Evolutionary conservation across 2,888 invertebrate species (phyloP).

Genomic region (Calameuta pallipes): DNA sequence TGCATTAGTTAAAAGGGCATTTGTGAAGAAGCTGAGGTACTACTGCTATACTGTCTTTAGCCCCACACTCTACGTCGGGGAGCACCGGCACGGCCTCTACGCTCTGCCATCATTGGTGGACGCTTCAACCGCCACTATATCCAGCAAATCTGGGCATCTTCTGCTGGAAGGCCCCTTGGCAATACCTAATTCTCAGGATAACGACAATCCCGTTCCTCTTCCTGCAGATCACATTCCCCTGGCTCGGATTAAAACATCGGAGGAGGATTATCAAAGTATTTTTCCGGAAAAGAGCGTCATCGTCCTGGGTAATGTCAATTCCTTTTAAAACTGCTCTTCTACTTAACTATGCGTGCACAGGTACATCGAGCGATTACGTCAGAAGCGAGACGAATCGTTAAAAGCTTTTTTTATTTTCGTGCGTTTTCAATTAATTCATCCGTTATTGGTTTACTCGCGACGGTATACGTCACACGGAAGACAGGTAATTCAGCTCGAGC

Average conservation of each 20-base stretch:
- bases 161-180: conserved; percentile 79
- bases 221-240: conserved; percentile 42
- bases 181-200: conserved; percentile 49
- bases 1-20: conserved; percentile 1
- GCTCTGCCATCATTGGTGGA: conserved; percentile 94
- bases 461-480: no score
- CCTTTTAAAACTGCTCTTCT: no score
- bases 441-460: no score
- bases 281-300: conserved; percentile 43
- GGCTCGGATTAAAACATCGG: conserved; percentile 37
- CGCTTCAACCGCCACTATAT: conserved; percentile 86
- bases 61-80: conserved; percentile 92
- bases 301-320: conserved; percentile 24
- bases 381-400: no score
- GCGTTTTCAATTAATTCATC: no score
- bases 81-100: conserved; percentile 87
- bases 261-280: conserved; percentile 46
- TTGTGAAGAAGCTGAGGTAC: no score
- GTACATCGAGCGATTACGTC: no score
- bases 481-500: no score
- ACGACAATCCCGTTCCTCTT: conserved; percentile 42
- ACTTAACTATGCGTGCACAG: no score
- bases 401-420: no score
- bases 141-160: conserved; percentile 76
- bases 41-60: conserved; percentile 71